phyloP scores from a whole-genome alignment of 2,888 invertebrate genomes.

The Rutpela maculata region DNA sequence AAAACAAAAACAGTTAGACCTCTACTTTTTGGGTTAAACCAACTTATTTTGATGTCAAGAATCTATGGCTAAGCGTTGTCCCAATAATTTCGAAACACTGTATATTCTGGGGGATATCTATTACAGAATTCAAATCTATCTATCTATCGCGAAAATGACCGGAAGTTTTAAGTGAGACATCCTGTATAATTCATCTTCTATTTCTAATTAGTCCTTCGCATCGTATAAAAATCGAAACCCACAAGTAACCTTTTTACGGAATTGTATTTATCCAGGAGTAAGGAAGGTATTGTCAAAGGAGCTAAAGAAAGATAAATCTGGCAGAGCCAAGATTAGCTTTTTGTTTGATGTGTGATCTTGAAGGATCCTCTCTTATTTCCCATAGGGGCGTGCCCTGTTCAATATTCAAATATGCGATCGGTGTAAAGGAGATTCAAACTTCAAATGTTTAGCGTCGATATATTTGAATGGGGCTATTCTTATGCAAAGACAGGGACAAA shows the following conservation, averaged over 20 bases:
- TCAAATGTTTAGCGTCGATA: conserved; percentile 68
- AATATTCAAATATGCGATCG: conserved; percentile 67
- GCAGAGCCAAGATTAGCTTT: conserved; percentile 52
- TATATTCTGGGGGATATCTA: no score
- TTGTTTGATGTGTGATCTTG: conserved; percentile 59
- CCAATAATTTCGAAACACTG: no score
- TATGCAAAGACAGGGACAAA: conserved; percentile 70
- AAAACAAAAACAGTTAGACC: no score
- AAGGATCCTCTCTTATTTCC: conserved; percentile 63
- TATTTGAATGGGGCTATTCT: conserved; percentile 69
- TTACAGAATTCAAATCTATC: no score
- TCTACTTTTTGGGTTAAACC: no score
- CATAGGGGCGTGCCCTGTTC: conserved; percentile 63
- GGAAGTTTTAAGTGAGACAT: no score
- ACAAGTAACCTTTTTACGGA: conserved; percentile 12
- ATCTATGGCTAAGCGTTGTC: no score
- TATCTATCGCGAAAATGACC: no score
- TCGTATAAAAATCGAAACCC: neutral
- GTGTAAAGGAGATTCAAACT: conserved; percentile 66
- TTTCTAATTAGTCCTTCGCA: neutral
- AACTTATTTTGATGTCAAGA: no score
- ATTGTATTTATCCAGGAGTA: conserved; percentile 47
- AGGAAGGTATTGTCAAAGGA: conserved; percentile 53
- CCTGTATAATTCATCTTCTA: neutral
- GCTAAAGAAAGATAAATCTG: conserved; percentile 52